These are phyloP conservation scores for Epinephelus fuscoguttatus DNA, from an alignment of 2,113 vertebrate genomes.

Conservation along the genomic window DNA sequence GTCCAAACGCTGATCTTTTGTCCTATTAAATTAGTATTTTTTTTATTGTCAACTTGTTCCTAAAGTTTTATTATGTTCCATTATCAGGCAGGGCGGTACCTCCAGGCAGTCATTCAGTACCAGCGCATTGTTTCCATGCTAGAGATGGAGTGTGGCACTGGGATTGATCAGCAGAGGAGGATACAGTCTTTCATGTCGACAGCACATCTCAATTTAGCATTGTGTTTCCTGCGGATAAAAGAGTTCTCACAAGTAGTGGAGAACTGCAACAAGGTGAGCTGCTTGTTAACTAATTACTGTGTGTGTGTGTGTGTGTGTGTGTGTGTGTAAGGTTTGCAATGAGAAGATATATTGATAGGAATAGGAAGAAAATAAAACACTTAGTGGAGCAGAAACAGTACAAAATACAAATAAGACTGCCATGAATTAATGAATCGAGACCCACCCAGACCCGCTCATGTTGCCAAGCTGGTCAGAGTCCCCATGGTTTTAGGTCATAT, in stretches of 20 bases:
- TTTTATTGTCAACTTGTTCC: neutral
- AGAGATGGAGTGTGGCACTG: conserved; percentile 92
- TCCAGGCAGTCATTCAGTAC: conserved; percentile 93
- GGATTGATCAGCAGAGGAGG: conserved; percentile 86
- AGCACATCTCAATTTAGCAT: conserved; percentile 93
- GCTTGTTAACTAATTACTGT: neutral
- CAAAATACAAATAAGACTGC: too few relatives aligned
- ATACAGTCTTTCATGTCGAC: conserved; percentile 88
- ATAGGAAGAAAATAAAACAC: too few relatives aligned
- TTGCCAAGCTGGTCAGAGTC: too few relatives aligned
- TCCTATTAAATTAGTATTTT: neutral
- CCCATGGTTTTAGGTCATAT: too few relatives aligned
- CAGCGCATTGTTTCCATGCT: conserved; percentile 94
- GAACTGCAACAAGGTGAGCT: conserved; percentile 93
- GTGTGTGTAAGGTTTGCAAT: neutral
- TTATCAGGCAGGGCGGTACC: conserved; percentile 88
- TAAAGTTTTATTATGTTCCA: conserved; percentile 24
- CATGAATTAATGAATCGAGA: too few relatives aligned
- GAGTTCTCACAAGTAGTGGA: conserved; percentile 91
- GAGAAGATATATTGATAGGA: too few relatives aligned
- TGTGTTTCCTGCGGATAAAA: conserved; percentile 92
- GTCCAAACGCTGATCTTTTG: neutral
- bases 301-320: conserved; percentile 10
- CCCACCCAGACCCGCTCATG: too few relatives aligned
- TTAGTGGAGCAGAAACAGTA: too few relatives aligned